Evolutionary conservation across 2,888 invertebrate species (phyloP).

Genomic region (Reticulitermes lucifugus): DNA sequence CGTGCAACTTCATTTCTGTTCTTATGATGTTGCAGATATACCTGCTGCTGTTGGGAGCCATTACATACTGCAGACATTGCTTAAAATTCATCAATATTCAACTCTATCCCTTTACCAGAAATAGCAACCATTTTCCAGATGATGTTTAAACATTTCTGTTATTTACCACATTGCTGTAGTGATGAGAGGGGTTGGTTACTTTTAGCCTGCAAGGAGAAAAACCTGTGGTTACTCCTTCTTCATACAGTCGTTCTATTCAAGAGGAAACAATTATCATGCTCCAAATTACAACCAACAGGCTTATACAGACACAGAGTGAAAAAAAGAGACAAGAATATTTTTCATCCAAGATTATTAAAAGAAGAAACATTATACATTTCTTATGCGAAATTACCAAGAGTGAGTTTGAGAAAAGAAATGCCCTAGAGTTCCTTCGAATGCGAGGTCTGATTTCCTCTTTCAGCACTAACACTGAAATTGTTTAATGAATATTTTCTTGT

Average conservation of each 20-base stretch:
- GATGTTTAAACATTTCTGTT: slow-evolving; percentile 4
- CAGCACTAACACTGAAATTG: background rate
- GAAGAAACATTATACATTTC: too few relatives aligned
- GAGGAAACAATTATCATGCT: background rate
- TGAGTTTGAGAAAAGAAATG: too few relatives aligned
- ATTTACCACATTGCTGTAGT: background rate
- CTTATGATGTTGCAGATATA: slow-evolving; percentile 13
- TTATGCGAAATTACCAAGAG: too few relatives aligned
- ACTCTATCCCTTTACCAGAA: background rate
- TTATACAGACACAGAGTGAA: too few relatives aligned
- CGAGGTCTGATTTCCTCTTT: background rate
- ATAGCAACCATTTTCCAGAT: slow-evolving; percentile 35
- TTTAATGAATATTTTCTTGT: too few relatives aligned
- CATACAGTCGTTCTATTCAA: background rate
- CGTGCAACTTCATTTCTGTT: slow-evolving; percentile 70
- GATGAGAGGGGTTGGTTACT: slow-evolving; percentile 20
- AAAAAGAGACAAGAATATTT: too few relatives aligned
- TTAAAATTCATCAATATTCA: background rate
- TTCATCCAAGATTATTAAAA: too few relatives aligned
- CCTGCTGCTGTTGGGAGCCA: slow-evolving; percentile 38
- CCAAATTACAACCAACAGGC: too few relatives aligned
- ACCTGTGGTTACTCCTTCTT: slow-evolving; percentile 43
- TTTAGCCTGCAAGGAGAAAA: slow-evolving; percentile 50
- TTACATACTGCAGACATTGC: slow-evolving; percentile 48
- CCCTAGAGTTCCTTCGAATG: background rate